phyloP scores from a whole-genome alignment of 2,888 invertebrate genomes.

The Phragmatobia fuliginosa region DNA sequence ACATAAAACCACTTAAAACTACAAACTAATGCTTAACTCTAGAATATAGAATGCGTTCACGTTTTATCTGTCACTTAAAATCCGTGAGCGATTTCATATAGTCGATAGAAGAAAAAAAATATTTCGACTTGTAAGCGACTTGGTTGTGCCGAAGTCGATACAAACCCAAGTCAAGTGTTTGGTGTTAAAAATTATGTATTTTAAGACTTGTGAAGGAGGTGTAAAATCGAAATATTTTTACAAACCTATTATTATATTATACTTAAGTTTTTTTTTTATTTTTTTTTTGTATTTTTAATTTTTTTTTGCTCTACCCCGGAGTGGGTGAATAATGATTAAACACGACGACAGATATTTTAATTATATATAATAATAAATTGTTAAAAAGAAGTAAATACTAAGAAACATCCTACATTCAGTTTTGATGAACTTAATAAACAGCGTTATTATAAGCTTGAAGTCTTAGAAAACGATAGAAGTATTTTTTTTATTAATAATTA shows the following conservation, averaged over 20 bases:
- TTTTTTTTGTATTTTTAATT: conserved; percentile 43
- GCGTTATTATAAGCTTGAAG: conserved; percentile 68
- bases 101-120: conserved; percentile 41
- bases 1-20: conserved; percentile 51
- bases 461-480: conserved; percentile 62
- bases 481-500: conserved; percentile 31
- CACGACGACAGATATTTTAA: conserved; percentile 77
- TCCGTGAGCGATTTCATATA: conserved; percentile 14
- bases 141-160: neutral
- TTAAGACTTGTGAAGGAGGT: conserved; percentile 44
- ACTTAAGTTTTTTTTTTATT: conserved; percentile 50
- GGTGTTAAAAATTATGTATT: conserved; percentile 28
- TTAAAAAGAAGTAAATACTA: conserved; percentile 52
- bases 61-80: conserved; percentile 16
- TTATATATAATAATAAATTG: conserved; percentile 63
- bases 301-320: conserved; percentile 79
- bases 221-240: conserved; percentile 67
- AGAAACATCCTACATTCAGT: conserved; percentile 66
- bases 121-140: conserved; percentile 36
- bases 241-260: conserved; percentile 49
- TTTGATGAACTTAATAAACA: conserved; percentile 57
- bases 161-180: conserved; percentile 33
- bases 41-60: conserved; percentile 25
- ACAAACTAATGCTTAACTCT: conserved; percentile 42
- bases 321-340: conserved; percentile 68